A percentile compares a stretch with the other conserved stretches of the same genome.
These are phyloP conservation scores for Microtus oregoni DNA, from an alignment of 2,113 vertebrate species.

Conservation along the genomic window DNA sequence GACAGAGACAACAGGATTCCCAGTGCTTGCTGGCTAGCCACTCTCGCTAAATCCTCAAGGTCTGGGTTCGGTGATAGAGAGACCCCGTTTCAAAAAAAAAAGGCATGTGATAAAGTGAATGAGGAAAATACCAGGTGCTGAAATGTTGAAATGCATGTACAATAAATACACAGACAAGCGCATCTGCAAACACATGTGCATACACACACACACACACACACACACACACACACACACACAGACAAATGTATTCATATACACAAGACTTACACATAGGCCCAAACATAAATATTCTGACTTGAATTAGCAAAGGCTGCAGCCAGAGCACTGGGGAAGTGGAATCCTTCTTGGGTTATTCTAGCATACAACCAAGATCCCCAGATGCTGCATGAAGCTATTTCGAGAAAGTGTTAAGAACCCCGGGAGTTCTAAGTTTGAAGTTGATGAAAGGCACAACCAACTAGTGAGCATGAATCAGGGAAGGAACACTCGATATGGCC, in stretches of 20 bases:
- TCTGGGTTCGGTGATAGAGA: background rate
- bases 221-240: no score
- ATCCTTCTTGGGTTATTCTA: background rate
- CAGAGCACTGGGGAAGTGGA: background rate
- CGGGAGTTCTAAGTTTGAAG: slow-evolving; percentile 16
- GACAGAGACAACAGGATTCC: background rate
- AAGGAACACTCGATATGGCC: background rate
- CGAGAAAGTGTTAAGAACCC: background rate
- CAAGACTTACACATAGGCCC: background rate
- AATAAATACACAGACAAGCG: no score
- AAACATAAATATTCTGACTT: background rate
- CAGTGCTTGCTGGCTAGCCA: background rate
- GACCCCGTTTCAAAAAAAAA: background rate
- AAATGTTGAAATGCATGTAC: background rate
- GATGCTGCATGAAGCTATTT: background rate
- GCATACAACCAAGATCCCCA: background rate
- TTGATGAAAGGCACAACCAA: background rate
- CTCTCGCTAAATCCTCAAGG: background rate
- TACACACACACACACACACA: no score
- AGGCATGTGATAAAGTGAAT: background rate
- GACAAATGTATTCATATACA: background rate
- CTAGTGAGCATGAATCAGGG: background rate
- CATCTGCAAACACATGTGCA: background rate
- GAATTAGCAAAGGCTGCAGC: background rate
- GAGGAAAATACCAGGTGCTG: background rate